Evolutionary conservation across 1,140 invertebrate species (phyloP).

Genomic region (Drosophila novamexicana): DNA sequence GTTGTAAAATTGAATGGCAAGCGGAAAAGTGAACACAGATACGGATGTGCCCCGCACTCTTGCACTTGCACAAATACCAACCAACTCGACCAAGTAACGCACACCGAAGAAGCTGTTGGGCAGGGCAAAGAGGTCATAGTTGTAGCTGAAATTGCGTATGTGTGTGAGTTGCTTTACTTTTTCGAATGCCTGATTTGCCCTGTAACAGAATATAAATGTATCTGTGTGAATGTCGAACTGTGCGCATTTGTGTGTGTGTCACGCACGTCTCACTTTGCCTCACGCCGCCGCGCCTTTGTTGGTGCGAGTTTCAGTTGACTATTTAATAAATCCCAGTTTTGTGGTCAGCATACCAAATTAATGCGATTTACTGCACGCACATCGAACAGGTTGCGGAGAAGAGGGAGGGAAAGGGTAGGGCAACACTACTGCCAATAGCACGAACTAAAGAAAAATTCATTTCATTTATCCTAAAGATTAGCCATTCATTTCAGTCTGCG

Average conservation of each 20-base stretch:
- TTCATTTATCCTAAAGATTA: conserved; percentile 83
- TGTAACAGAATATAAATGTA: conserved; percentile 11
- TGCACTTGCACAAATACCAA: conserved; percentile 23
- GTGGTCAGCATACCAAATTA: conserved; percentile 82
- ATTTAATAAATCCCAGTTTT: conserved; percentile 80
- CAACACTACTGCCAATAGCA: conserved; percentile 41
- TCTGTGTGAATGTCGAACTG: conserved; percentile 44
- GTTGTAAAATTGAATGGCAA: conserved; percentile 57
- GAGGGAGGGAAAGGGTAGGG: neutral
- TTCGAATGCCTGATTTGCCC: conserved; percentile 47
- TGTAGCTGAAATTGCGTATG: conserved; percentile 23
- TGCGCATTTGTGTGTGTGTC: conserved; percentile 67
- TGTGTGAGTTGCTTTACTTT: conserved; percentile 59
- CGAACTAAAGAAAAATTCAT: conserved; percentile 64
- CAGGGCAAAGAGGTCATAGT: conserved; percentile 39
- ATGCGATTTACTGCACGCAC: conserved; percentile 73
- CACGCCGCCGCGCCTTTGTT: conserved; percentile 18
- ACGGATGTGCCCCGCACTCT: conserved; percentile 20
- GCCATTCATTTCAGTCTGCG: conserved; percentile 69
- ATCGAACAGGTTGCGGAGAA: neutral
- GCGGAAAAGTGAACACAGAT: conserved; percentile 56
- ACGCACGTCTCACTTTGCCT: conserved; percentile 60
- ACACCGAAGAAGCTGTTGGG: conserved; percentile 5
- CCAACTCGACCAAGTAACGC: conserved; percentile 5
- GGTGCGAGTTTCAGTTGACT: conserved; percentile 66